Evolutionary conservation across 2,113 vertebrate genomes (phyloP).

Genomic region (Agapornis roseicollis): DNA sequence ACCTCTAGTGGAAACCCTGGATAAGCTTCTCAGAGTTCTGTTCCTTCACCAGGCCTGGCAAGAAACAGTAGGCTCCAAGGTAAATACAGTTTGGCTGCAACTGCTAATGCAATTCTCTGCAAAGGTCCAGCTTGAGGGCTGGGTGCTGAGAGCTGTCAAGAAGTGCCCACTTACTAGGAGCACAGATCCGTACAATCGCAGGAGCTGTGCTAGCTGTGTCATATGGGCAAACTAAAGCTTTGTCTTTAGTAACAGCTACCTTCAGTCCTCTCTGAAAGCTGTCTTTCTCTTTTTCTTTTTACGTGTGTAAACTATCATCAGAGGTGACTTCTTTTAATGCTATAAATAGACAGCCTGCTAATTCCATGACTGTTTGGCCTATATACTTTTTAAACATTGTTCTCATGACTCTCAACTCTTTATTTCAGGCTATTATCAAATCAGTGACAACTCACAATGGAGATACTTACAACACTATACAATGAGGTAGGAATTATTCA

Average conservation of each 20-base stretch:
- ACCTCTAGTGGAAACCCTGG: background rate
- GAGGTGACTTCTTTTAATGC: background rate
- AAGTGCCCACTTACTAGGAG: background rate
- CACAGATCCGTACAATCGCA: background rate
- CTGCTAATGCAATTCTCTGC: background rate
- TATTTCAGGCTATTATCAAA: background rate
- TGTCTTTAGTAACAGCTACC: background rate
- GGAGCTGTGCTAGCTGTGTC: background rate
- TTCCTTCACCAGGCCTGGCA: background rate
- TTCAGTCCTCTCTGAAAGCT: background rate
- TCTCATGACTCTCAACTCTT: background rate
- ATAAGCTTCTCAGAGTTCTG: background rate
- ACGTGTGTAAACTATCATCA: background rate
- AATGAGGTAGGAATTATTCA: background rate
- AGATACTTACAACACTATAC: background rate
- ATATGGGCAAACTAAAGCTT: background rate
- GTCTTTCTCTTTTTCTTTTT: background rate
- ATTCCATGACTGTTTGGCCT: background rate
- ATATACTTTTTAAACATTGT: background rate
- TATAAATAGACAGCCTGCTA: background rate
- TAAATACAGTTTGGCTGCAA: background rate
- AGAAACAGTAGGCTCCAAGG: background rate
- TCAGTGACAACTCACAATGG: accelerated
- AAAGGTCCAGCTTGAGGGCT: background rate
- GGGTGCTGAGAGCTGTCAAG: background rate